phyloP scores from a whole-genome alignment of 2,113 vertebrate genomes.

The Sclerurus mexicanus region DNA sequence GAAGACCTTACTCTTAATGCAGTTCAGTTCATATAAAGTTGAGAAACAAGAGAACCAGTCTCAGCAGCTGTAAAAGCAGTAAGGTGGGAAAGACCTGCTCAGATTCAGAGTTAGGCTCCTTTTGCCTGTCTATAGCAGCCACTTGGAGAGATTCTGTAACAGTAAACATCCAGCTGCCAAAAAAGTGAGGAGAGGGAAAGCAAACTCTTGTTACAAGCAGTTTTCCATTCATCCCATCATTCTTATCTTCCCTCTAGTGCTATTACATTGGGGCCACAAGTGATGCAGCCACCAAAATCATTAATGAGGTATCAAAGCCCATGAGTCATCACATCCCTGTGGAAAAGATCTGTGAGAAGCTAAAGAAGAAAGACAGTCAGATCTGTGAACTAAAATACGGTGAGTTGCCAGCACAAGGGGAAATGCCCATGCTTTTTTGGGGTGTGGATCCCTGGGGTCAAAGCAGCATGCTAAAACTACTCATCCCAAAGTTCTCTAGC shows the following conservation, averaged over 20 bases:
- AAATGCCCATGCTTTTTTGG: neutral
- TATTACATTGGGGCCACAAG: slow-evolving; percentile 95
- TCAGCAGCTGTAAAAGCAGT: neutral
- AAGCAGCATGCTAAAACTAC: neutral
- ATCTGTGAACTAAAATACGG: slow-evolving; percentile 98
- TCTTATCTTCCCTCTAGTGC: slow-evolving; percentile 78
- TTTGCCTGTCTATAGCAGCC: neutral
- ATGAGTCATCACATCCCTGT: slow-evolving; percentile 91
- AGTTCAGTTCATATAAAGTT: neutral
- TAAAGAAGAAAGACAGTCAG: slow-evolving; percentile 96
- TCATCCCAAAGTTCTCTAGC: neutral
- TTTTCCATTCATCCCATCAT: neutral
- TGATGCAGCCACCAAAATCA: slow-evolving; percentile 96
- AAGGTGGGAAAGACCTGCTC: neutral
- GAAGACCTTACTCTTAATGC: neutral
- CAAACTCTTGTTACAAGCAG: neutral
- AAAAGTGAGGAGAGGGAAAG: neutral
- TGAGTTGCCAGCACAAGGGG: slow-evolving; percentile 56
- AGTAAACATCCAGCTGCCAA: neutral
- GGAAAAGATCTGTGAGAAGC: slow-evolving; percentile 95
- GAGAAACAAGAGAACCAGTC: neutral
- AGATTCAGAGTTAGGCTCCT: neutral
- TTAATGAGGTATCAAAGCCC: slow-evolving; percentile 94
- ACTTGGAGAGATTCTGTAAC: neutral
- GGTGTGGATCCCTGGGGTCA: neutral